Conservation (phyloP, 2,888 invertebrate genomes). For the Tetramorium bicarinatum region DNA sequence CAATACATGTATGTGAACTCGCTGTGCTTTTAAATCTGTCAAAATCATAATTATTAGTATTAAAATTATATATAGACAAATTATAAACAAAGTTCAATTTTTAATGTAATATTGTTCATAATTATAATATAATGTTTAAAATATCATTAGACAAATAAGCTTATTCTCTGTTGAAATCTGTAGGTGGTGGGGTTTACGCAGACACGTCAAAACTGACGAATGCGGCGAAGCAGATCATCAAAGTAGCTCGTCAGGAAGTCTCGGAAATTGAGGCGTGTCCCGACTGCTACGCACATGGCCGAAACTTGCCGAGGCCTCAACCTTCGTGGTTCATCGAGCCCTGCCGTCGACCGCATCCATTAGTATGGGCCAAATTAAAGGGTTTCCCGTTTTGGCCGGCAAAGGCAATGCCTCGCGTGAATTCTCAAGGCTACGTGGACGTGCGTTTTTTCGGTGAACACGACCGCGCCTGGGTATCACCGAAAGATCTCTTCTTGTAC, state of each 20-base stretch:
- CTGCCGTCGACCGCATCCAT: constrained; percentile 95
- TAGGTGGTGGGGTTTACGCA: constrained; percentile 88
- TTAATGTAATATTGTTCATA: too few relatives aligned
- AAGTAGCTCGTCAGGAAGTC: constrained; percentile 95
- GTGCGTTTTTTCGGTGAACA: constrained; percentile 98
- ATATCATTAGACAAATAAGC: constrained; percentile 9
- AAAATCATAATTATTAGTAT: constrained; percentile 4
- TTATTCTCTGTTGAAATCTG: neutral
- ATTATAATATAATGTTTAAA: too few relatives aligned
- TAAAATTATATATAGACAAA: too few relatives aligned
- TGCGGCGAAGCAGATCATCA: constrained; percentile 92
- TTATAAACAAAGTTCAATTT: too few relatives aligned
- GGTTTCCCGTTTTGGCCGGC: constrained; percentile 99
- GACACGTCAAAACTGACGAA: constrained; percentile 91
- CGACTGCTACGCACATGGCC: constrained; percentile 96
- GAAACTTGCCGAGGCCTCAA: constrained; percentile 86
- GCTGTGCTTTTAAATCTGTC: neutral
- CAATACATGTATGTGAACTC: constrained; percentile 92
- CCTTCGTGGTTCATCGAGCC: constrained; percentile 97
- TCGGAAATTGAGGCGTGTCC: constrained; percentile 97
- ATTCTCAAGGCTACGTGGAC: constrained; percentile 91
- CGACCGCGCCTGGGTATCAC: constrained; percentile 96
- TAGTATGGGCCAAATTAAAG: constrained; percentile 98
- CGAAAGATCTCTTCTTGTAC: constrained; percentile 94
- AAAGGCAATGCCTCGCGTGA: constrained; percentile 93